phyloP scores from a whole-genome alignment of 2,797 vertebrate genomes.

The Lindbergichthys nudifrons region DNA sequence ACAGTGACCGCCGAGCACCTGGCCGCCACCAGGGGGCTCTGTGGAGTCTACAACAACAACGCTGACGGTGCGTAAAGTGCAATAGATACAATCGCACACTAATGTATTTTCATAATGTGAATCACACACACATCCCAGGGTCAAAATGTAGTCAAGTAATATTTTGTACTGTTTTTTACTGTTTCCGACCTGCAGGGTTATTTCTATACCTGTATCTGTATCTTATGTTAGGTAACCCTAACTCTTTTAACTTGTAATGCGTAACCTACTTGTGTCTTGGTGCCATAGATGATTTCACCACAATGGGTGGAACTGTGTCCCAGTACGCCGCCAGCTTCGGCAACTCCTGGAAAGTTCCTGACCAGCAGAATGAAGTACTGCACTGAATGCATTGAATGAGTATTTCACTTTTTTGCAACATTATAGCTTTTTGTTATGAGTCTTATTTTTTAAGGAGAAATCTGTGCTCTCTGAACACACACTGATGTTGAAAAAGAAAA shows the following conservation, averaged over 20 bases:
- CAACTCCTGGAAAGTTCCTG: conserved; percentile 91
- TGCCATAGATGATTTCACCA: conserved; percentile 88
- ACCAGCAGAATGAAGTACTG: conserved; percentile 79
- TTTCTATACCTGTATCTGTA: not conserved
- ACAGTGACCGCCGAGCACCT: conserved; percentile 85
- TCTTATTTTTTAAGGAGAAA: not conserved
- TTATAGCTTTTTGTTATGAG: not conserved
- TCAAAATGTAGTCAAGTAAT: not conserved
- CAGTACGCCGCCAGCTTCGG: conserved; percentile 86
- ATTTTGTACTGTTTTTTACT: not conserved
- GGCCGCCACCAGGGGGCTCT: conserved; percentile 87
- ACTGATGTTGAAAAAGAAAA: not conserved
- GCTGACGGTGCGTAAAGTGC: conserved; percentile 77
- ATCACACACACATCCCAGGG: not conserved
- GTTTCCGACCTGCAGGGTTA: fast-evolving
- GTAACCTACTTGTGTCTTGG: conserved; percentile 6
- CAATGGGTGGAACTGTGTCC: conserved; percentile 73
- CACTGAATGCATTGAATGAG: not conserved
- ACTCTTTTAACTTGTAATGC: not conserved
- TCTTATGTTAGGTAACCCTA: not conserved
- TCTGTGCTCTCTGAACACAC: not conserved
- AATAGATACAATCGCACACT: not conserved
- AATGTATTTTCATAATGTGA: not conserved
- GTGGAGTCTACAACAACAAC: conserved; percentile 89
- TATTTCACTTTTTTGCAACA: not conserved